These are phyloP conservation scores for Rhogogaster chlorosoma DNA, from an alignment of 2,888 invertebrate genomes.

Conservation along the genomic window DNA sequence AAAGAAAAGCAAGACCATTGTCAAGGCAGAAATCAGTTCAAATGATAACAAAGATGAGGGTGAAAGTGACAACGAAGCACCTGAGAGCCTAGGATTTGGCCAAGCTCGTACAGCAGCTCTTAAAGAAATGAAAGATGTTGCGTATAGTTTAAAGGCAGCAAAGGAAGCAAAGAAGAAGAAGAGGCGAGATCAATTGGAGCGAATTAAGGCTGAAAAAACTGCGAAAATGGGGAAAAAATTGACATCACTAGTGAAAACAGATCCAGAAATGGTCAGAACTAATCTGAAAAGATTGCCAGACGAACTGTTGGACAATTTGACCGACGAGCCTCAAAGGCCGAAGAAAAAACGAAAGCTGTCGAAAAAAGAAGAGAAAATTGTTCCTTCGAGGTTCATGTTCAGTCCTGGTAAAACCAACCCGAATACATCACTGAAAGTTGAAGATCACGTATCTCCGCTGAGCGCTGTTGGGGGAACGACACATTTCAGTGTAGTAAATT, in stretches of 20 bases:
- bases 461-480: conserved; percentile 69
- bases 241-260: background rate
- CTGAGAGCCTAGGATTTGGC: conserved; percentile 54
- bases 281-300: conserved; percentile 66
- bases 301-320: conserved; percentile 64
- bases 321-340: conserved; percentile 59
- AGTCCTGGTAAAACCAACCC: conserved; percentile 28
- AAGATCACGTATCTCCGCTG: conserved; percentile 50
- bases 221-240: background rate
- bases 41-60: background rate
- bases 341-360: conserved; percentile 58
- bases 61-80: conserved; percentile 48
- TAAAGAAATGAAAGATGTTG: conserved; percentile 47
- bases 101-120: conserved; percentile 51
- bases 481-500: conserved; percentile 65
- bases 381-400: conserved; percentile 61
- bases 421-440: conserved; percentile 50
- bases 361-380: conserved; percentile 51
- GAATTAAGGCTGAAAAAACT: conserved; percentile 35
- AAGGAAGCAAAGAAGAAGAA: conserved; percentile 55
- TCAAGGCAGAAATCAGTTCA: background rate
- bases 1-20: background rate
- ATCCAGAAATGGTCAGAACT: background rate
- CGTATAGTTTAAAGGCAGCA: conserved; percentile 43
- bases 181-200: conserved; percentile 49